phyloP scores from a whole-genome alignment of 2,797 vertebrate species.

The Carduelis carduelis region DNA sequence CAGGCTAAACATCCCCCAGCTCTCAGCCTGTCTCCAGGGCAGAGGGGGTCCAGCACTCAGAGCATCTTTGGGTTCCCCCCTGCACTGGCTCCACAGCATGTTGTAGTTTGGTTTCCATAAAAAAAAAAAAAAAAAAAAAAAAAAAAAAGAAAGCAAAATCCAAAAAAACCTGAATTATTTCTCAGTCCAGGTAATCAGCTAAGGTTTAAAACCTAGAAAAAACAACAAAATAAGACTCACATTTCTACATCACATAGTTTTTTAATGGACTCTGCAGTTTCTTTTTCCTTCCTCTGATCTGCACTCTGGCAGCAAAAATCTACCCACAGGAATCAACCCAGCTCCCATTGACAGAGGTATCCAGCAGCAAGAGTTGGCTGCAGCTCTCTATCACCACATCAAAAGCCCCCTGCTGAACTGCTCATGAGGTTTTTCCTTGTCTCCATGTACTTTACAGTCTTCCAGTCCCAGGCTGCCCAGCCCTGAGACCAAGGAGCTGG shows the following conservation, averaged over 20 bases:
- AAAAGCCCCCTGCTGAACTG: neutral
- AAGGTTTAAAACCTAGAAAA: neutral
- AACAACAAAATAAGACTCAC: neutral
- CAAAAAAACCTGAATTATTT: neutral
- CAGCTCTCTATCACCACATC: neutral
- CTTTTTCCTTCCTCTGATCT: neutral
- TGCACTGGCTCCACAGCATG: fast-evolving
- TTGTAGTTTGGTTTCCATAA: neutral
- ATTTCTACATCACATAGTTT: neutral
- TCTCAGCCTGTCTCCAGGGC: neutral
- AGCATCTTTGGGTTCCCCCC: neutral
- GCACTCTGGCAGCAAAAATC: neutral
- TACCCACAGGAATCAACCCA: neutral
- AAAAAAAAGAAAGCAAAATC: neutral
- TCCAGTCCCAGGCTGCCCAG: neutral
- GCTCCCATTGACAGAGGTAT: neutral
- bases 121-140: no score
- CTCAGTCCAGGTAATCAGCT: neutral
- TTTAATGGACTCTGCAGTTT: neutral
- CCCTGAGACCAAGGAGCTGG: neutral
- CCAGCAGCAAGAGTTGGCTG: neutral
- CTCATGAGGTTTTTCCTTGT: neutral
- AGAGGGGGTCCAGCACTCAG: neutral
- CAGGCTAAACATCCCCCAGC: neutral
- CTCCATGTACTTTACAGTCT: neutral